These are phyloP conservation scores for Chloroclystis v-ata DNA, from an alignment of 2,888 invertebrate species.

Conservation along the genomic window DNA sequence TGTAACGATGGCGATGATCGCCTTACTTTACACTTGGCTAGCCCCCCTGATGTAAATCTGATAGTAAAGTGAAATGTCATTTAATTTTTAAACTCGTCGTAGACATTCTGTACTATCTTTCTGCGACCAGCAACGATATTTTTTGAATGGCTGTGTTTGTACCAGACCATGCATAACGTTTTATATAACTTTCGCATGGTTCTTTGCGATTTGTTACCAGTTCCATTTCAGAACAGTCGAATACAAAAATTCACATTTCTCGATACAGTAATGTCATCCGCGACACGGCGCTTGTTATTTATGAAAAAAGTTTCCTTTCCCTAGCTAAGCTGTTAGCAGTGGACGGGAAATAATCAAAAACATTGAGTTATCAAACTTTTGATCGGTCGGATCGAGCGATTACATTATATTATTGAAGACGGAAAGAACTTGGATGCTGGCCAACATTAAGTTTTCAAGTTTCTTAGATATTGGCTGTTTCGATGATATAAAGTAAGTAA, in stretches of 20 bases:
- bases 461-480: slow-evolving; percentile 15
- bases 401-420: slow-evolving; percentile 3
- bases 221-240: too few species aligned
- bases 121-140: too few species aligned
- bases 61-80: too few species aligned
- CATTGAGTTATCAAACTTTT: slow-evolving; percentile 17
- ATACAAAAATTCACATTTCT: not conserved
- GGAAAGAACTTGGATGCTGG: slow-evolving; percentile 14
- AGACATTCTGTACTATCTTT: too few species aligned
- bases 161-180: too few species aligned
- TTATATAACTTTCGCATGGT: too few species aligned
- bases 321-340: slow-evolving; percentile 6
- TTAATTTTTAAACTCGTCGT: too few species aligned
- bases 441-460: slow-evolving; percentile 21
- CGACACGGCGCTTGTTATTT: slow-evolving; percentile 8
- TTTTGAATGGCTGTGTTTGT: too few species aligned
- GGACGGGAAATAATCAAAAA: slow-evolving; percentile 18
- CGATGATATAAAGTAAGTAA: slow-evolving; percentile 13
- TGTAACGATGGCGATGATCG: too few species aligned
- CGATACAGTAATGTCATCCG: slow-evolving; percentile 1
- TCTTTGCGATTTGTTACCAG: too few species aligned
- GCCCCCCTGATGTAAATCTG: too few species aligned
- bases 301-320: slow-evolving; percentile 10
- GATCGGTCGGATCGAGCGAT: slow-evolving; percentile 15
- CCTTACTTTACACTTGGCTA: too few species aligned